These are phyloP conservation scores for Serinus canaria DNA, from an alignment of 2,113 vertebrate genomes.

Conservation along the genomic window DNA sequence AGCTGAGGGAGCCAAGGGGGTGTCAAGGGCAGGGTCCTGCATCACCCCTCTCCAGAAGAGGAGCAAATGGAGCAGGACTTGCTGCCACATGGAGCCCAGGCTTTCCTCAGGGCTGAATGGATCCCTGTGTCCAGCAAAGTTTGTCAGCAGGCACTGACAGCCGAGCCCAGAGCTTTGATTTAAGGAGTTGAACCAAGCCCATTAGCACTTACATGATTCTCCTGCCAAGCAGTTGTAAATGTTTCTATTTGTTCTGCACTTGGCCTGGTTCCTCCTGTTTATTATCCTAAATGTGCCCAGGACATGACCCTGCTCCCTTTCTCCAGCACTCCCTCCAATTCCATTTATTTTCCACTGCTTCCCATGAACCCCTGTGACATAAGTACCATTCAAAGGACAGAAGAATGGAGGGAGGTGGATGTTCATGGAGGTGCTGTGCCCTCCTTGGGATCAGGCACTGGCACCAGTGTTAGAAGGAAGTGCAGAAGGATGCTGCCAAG, in stretches of 20 bases:
- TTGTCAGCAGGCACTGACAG: not conserved
- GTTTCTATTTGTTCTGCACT: not conserved
- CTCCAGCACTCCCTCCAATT: not conserved
- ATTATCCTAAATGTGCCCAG: not conserved
- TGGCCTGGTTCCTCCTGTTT: conserved; percentile 3
- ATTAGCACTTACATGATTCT: not conserved
- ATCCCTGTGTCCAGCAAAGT: not conserved
- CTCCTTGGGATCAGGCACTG: not conserved
- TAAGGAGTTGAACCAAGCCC: not conserved
- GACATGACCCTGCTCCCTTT: not conserved
- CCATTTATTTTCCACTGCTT: not conserved
- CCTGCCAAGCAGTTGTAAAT: not conserved
- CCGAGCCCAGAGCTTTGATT: not conserved
- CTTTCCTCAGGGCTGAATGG: not conserved
- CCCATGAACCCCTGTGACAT: not conserved
- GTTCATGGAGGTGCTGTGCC: not conserved
- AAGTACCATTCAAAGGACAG: not conserved
- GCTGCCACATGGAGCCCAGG: not conserved
- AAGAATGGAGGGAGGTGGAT: not conserved
- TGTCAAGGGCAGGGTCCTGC: not conserved
- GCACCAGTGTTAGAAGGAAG: not conserved
- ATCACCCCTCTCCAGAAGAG: not conserved
- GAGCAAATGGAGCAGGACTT: not conserved
- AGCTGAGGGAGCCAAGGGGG: not conserved
- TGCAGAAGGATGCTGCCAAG: not conserved